Evolutionary conservation across 2,797 vertebrate species (phyloP), one percentile per base, ranked within the genome.

Genomic region (Sylvilagus floridanus): DNA sequence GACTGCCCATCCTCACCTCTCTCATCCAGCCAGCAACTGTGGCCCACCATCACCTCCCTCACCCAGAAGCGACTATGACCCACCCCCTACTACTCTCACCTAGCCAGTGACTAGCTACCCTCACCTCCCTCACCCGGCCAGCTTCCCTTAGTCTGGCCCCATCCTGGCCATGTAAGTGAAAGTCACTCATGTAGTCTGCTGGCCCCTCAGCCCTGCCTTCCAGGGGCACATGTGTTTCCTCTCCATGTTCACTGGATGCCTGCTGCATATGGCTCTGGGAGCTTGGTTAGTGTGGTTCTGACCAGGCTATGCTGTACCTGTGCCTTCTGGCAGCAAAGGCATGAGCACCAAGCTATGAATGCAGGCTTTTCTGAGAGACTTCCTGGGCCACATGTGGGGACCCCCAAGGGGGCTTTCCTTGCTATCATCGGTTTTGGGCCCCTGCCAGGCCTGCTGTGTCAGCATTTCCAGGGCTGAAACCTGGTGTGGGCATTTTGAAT

Each of bases 241-340:
- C 7, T 42, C 42, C 42, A 7, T 42, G 42, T 42, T 42, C 42
- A 8, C 42, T 8, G 42, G 42, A 42, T 42, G 42, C 42, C 42
- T 42, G 42, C 8, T 68, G 78, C 37, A 26, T 30, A 0, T 32
- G 26, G 68, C 42, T 42, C 42, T 42, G 42, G 42, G 42, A 30
- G 1, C n/a, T 12, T 81, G 17, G 26, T 22, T 7, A 7, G 1
- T 1, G 14, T 1, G 30, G 37, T 9, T 54, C 24, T 3, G 0
- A 69, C 57, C 76, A 52, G 10, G 1, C 30, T 7, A 17, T 14
- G 30, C 28, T 13, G 8, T 8, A 42, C 62, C 65, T n/a, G 13
- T 24, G n/a, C 65, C 2, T 66, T 6, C 65, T 4, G 17, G 13
- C 30, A 7, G n/a, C 5, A 69, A 14, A 35, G 19, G n/a, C 17